Evolutionary conservation across 2,797 vertebrate species (phyloP).

Genomic region (Kryptolebias ocellatus): DNA sequence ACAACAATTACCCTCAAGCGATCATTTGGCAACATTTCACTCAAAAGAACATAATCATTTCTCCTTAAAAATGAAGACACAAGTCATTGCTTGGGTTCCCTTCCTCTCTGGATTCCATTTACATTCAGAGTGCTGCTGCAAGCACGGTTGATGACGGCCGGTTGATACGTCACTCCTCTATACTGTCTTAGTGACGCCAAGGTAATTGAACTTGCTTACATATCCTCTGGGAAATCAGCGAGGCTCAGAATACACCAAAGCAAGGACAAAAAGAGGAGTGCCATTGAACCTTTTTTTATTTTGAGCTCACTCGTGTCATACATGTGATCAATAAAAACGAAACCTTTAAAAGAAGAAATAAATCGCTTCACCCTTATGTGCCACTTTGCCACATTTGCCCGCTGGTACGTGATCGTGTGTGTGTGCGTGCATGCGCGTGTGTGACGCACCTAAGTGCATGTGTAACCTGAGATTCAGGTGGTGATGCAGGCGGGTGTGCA

Average conservation of each 20-base stretch:
- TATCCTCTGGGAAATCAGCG: constrained; percentile 80
- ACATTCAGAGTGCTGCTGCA: constrained; percentile 32
- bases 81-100: constrained; percentile 27
- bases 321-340: constrained; percentile 45
- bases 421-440: neutral
- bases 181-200: constrained; percentile 69
- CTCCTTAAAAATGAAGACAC: constrained; percentile 35
- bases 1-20: constrained; percentile 1
- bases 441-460: constrained; percentile 77
- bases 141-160: constrained; percentile 34
- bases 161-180: constrained; percentile 67
- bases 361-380: constrained; percentile 41
- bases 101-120: constrained; percentile 42
- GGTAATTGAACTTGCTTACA: constrained; percentile 82
- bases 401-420: neutral
- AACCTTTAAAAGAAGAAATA: neutral
- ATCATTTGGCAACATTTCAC: neutral
- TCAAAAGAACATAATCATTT: constrained; percentile 2
- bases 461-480: constrained; percentile 86
- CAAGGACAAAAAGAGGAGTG: constrained; percentile 47
- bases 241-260: constrained; percentile 68
- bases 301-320: constrained; percentile 53
- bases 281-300: constrained; percentile 44
- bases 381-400: constrained; percentile 20
- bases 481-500: constrained; percentile 83